Evolutionary conservation across 2,888 invertebrate genomes (phyloP).

Genomic region (Macropis europaea): DNA sequence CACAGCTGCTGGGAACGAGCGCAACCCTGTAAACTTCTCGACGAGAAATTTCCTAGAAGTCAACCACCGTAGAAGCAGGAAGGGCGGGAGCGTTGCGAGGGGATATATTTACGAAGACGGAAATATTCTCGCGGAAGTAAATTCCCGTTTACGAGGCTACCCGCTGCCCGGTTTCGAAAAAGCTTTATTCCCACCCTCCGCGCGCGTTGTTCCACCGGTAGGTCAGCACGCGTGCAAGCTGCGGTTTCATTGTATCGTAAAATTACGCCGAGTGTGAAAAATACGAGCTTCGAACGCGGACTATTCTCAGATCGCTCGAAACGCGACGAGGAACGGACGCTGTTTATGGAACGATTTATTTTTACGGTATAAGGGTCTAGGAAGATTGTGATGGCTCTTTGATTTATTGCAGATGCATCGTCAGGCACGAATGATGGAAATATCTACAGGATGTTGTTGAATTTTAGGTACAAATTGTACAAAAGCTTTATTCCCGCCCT

Average conservation of each 20-base stretch:
- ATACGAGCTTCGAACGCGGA: slow-evolving; percentile 15
- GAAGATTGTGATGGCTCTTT: no score
- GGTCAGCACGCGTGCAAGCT: slow-evolving; percentile 7
- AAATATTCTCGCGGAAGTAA: slow-evolving; percentile 48
- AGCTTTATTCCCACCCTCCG: slow-evolving; percentile 8
- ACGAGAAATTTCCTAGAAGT: slow-evolving; percentile 34
- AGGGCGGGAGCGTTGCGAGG: slow-evolving; percentile 4
- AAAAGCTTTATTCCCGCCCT: no score
- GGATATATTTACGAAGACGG: slow-evolving; percentile 39
- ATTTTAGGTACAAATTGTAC: no score
- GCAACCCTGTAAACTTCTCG: slow-evolving; percentile 46
- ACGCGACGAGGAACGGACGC: neutral
- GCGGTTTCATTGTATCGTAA: slow-evolving; percentile 47
- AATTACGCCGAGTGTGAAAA: slow-evolving; percentile 32
- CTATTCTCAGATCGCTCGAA: neutral
- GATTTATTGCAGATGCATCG: no score
- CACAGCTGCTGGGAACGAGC: slow-evolving; percentile 52
- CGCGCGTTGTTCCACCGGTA: slow-evolving; percentile 14
- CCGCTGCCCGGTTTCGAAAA: slow-evolving; percentile 35
- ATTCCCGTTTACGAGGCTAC: slow-evolving; percentile 43
- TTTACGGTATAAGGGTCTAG: no score
- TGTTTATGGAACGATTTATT: slow-evolving; percentile 10
- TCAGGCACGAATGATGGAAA: no score
- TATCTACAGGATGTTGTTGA: no score
- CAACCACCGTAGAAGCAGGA: no score